Evolutionary conservation across 1,140 invertebrate species (phyloP).

Genomic region (Sinella curviseta): DNA sequence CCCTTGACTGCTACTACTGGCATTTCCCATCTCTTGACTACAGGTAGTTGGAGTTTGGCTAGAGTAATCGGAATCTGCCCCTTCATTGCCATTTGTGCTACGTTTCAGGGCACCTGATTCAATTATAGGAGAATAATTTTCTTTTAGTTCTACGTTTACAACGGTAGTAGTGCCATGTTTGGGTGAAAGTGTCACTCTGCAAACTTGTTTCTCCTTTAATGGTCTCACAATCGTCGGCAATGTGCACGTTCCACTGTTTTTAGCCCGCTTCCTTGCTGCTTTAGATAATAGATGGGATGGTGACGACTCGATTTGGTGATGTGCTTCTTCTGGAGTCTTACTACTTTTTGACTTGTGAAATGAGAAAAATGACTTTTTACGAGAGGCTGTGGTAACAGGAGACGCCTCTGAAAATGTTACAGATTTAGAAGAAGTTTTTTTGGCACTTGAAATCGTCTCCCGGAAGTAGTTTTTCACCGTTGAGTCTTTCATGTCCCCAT

Average conservation of each 20-base stretch:
- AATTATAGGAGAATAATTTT: no score
- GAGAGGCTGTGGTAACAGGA: neutral
- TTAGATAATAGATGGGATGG: neutral
- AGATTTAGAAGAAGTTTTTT: slow-evolving; percentile 20
- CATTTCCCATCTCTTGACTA: slow-evolving; percentile 28
- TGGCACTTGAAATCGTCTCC: slow-evolving; percentile 21
- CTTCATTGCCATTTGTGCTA: neutral
- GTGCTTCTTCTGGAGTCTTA: neutral
- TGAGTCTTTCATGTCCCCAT: slow-evolving; percentile 33
- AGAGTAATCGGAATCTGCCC: neutral
- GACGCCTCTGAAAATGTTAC: slow-evolving; percentile 29
- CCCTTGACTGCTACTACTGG: slow-evolving; percentile 2
- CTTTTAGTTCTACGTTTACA: neutral
- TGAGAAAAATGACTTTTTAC: slow-evolving; percentile 21
- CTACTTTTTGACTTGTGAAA: slow-evolving; percentile 8
- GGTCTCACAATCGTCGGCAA: neutral
- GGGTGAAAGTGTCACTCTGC: neutral
- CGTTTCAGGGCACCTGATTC: neutral
- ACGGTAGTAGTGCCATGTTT: neutral
- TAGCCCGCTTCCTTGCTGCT: neutral
- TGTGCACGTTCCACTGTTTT: neutral
- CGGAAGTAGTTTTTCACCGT: slow-evolving; percentile 26
- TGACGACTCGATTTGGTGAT: neutral
- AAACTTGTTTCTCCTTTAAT: neutral
- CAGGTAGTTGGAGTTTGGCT: neutral